These are phyloP conservation scores for Cephus spinipes DNA, from an alignment of 2,888 invertebrate genomes.

Conservation along the genomic window DNA sequence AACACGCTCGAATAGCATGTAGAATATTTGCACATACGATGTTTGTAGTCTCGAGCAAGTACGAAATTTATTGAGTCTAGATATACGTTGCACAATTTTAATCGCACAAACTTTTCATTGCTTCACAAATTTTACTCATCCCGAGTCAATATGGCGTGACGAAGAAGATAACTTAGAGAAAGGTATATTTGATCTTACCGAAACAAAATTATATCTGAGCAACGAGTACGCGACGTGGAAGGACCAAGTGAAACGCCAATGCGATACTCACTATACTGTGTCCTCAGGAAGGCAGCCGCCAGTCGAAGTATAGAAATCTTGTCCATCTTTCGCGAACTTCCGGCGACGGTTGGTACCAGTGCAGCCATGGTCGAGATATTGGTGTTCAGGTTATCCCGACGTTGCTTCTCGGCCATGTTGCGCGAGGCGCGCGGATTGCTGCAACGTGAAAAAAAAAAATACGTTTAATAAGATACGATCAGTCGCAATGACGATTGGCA, in stretches of 20 bases:
- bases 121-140: not conserved
- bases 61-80: not conserved
- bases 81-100: not conserved
- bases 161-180: not conserved
- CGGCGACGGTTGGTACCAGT: constrained; percentile 85
- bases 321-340: constrained; percentile 86
- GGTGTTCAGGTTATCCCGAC: constrained; percentile 89
- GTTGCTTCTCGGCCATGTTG: constrained; percentile 91
- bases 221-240: not conserved
- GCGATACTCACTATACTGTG: constrained; percentile 74
- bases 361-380: constrained; percentile 85
- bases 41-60: not conserved
- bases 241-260: not conserved
- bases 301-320: constrained; percentile 91
- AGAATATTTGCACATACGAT: not conserved
- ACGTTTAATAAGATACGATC: not conserved
- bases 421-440: constrained; percentile 85
- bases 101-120: not conserved
- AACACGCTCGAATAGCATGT: not conserved
- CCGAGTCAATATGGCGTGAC: not conserved
- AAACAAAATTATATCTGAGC: not conserved
- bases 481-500: not conserved
- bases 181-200: not conserved
- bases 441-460: constrained; percentile 50
- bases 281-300: constrained; percentile 86